Conservation (phyloP, 1,140 invertebrate genomes). For the Pachypeltis micranthus region DNA sequence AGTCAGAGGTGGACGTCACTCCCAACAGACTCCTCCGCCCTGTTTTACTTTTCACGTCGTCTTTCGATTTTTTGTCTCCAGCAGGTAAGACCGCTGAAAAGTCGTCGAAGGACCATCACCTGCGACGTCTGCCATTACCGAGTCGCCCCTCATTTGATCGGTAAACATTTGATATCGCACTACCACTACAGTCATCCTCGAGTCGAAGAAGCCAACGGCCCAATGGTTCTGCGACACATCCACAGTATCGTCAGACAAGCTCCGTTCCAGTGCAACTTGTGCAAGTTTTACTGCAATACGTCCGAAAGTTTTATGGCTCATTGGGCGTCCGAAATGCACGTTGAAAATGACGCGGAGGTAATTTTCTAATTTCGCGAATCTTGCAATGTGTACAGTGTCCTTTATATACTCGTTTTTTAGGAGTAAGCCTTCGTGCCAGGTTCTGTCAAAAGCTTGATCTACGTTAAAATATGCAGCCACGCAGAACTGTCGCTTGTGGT, state of each 20-base stretch:
- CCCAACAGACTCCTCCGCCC: too few species aligned
- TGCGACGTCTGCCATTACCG: constrained; percentile 57
- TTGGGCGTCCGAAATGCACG: constrained; percentile 54
- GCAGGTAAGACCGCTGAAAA: not conserved
- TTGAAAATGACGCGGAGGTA: constrained; percentile 37
- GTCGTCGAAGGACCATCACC: constrained; percentile 9
- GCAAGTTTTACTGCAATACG: constrained; percentile 73
- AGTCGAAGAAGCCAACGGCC: constrained; percentile 37
- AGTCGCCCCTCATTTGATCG: constrained; percentile 53
- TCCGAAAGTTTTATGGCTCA: constrained; percentile 58
- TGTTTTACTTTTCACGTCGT: not conserved
- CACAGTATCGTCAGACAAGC: constrained; percentile 60
- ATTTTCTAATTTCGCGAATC: too few species aligned
- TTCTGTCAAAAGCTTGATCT: too few species aligned
- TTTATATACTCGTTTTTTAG: too few species aligned
- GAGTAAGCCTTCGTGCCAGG: too few species aligned
- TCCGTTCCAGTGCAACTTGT: constrained; percentile 70
- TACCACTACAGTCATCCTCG: constrained; percentile 57
- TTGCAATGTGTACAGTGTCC: too few species aligned
- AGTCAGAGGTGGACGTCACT: too few species aligned
- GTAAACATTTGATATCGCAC: constrained; percentile 71
- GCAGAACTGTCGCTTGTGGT: too few species aligned
- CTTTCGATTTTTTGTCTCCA: not conserved
- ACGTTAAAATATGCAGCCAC: too few species aligned
- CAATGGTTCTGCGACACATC: constrained; percentile 62